phyloP scores from a whole-genome alignment of 1,140 invertebrate genomes.

The Drosophila lacertosa region DNA sequence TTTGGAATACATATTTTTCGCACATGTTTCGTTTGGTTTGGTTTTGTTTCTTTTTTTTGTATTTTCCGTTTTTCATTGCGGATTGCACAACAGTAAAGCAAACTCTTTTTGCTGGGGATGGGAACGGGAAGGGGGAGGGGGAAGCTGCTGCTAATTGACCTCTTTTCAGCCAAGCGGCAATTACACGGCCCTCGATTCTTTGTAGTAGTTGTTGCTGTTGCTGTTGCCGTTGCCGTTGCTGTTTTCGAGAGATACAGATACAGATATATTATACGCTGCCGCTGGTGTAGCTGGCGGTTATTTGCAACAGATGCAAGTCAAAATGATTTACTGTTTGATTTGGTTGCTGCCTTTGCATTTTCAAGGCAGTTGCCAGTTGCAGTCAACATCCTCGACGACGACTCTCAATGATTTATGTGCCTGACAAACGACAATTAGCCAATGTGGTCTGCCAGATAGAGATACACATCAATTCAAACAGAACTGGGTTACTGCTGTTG shows the following conservation, averaged over 20 bases:
- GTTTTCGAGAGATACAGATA: constrained; percentile 38
- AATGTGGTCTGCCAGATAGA: constrained; percentile 50
- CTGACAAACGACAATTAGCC: constrained; percentile 72
- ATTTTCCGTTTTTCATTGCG: constrained; percentile 33
- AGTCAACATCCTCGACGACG: constrained; percentile 63
- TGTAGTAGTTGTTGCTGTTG: constrained; percentile 27
- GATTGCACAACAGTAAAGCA: constrained; percentile 34
- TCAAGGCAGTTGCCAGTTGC: constrained; percentile 54
- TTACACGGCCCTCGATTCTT: constrained; percentile 70
- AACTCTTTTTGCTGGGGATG: constrained; percentile 30
- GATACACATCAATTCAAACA: constrained; percentile 68
- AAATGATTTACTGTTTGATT: constrained; percentile 75
- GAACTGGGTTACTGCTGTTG: constrained; percentile 53
- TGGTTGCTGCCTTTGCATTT: constrained; percentile 39
- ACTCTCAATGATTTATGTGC: constrained; percentile 75
- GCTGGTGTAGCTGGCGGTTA: constrained; percentile 21
- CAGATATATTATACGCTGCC: constrained; percentile 40
- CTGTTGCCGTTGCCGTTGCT: background rate
- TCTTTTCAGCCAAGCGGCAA: constrained; percentile 79
- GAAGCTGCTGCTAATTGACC: constrained; percentile 71
- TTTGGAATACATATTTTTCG: constrained; percentile 41
- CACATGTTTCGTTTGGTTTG: constrained; percentile 4
- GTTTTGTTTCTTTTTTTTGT: no score
- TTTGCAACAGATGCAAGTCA: constrained; percentile 69
- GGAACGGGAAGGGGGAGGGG: background rate